These are phyloP conservation scores for Panonychus citri DNA, from an alignment of 1,140 invertebrate species.

Conservation along the genomic window DNA sequence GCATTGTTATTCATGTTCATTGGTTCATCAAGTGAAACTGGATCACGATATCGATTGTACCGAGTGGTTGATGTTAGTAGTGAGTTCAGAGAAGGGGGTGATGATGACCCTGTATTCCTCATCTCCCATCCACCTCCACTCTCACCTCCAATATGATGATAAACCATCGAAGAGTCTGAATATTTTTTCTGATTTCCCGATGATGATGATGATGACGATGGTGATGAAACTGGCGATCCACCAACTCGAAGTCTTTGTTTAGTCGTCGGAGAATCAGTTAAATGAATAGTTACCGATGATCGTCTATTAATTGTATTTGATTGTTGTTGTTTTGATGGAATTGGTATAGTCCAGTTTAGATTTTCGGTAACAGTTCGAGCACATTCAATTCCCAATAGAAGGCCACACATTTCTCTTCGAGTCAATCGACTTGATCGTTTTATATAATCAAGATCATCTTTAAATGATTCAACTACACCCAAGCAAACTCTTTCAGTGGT, in stretches of 20 bases:
- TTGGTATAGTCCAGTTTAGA: conserved; percentile 10
- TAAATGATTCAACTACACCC: conserved; percentile 11
- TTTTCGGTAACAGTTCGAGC: conserved; percentile 8
- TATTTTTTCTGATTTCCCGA: too few relatives aligned
- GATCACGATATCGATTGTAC: neutral
- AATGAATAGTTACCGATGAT: neutral
- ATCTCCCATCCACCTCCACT: too few relatives aligned
- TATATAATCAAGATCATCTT: conserved; percentile 13
- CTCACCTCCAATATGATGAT: too few relatives aligned
- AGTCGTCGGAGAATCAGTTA: neutral
- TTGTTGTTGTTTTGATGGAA: conserved; percentile 1
- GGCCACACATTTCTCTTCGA: conserved; percentile 11
- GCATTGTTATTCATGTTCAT: too few relatives aligned
- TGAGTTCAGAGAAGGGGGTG: neutral
- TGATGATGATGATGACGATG: neutral
- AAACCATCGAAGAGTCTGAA: too few relatives aligned
- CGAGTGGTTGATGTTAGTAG: too few relatives aligned
- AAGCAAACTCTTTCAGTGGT: conserved; percentile 9
- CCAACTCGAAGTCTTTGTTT: neutral
- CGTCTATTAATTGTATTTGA: neutral
- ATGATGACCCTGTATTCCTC: neutral
- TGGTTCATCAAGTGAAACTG: too few relatives aligned
- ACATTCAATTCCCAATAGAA: conserved; percentile 11
- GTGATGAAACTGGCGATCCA: neutral
- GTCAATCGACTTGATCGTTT: conserved; percentile 9